A percentile compares a stretch with the other conserved stretches of the same genome.
These are phyloP conservation scores for Lordiphosa collinella DNA, from an alignment of 1,140 invertebrate species.

Conservation along the genomic window DNA sequence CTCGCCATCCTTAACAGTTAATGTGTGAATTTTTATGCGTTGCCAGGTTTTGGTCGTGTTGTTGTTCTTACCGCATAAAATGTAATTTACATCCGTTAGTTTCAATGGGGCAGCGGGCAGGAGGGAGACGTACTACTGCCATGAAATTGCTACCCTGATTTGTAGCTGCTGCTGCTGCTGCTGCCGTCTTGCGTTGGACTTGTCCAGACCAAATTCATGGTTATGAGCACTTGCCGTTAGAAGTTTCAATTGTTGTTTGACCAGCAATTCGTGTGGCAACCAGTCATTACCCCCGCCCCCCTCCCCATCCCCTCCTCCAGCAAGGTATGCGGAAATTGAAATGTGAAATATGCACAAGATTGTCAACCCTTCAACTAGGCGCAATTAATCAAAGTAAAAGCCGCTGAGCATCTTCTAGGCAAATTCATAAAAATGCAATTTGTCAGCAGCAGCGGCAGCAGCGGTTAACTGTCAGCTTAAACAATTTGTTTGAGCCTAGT, in stretches of 20 bases:
- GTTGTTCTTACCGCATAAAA: slow-evolving; percentile 73
- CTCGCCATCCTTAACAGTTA: slow-evolving; percentile 69
- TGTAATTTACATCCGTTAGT: slow-evolving; percentile 77
- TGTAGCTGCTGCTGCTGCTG: slow-evolving; percentile 20
- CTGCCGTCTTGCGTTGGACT: slow-evolving; percentile 1
- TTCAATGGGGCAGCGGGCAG: slow-evolving; percentile 23
- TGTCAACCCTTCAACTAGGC: slow-evolving; percentile 63
- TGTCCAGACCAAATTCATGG: slow-evolving; percentile 33
- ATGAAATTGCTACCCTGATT: slow-evolving; percentile 60
- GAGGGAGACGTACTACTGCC: slow-evolving; percentile 14
- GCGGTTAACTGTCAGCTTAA: slow-evolving; percentile 67
- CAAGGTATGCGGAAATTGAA: slow-evolving; percentile 54
- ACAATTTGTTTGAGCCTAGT: slow-evolving; percentile 71
- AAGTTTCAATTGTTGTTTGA: slow-evolving; percentile 56
- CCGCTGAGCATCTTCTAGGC: slow-evolving; percentile 17
- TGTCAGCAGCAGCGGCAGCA: slow-evolving; percentile 48
- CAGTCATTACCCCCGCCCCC: not conserved
- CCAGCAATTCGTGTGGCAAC: slow-evolving; percentile 27
- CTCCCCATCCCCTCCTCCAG: not conserved
- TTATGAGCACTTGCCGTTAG: slow-evolving; percentile 62
- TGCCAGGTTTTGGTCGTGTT: slow-evolving; percentile 65
- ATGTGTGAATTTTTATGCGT: slow-evolving; percentile 78
- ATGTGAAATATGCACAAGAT: slow-evolving; percentile 49
- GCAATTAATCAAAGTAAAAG: slow-evolving; percentile 56
- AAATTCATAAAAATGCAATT: slow-evolving; percentile 73